These are phyloP conservation scores for Sphenopsis melanotis DNA, from an alignment of 2,797 vertebrate genomes.

Conservation along the genomic window DNA sequence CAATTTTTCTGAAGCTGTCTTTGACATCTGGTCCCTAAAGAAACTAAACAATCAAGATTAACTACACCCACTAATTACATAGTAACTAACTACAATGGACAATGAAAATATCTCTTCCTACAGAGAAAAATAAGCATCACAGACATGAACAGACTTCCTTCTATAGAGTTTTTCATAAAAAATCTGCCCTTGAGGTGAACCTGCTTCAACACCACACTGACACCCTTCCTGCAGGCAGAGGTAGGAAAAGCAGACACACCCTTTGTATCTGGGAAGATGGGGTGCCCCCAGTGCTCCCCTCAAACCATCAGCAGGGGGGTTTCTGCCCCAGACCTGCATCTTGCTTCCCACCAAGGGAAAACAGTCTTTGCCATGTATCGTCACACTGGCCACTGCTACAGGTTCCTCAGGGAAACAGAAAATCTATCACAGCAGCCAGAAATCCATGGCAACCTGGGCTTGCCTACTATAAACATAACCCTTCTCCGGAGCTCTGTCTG, in stretches of 20 bases:
- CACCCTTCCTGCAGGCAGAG: background rate
- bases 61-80: background rate
- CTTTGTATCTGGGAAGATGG: accelerated
- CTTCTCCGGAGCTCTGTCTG: background rate
- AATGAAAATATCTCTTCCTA: background rate
- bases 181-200: background rate
- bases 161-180: background rate
- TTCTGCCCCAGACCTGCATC: background rate
- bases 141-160: background rate
- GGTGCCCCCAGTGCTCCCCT: background rate
- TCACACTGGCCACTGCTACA: background rate
- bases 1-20: background rate
- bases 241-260: background rate
- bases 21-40: background rate
- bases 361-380: background rate
- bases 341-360: background rate
- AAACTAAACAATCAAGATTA: background rate
- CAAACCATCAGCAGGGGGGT: background rate
- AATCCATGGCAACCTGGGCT: background rate
- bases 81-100: background rate
- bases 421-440: background rate
- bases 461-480: background rate
- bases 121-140: background rate
- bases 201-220: background rate
- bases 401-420: background rate